Percentiles rank a stretch among this genome's conserved stretches.
Conservation (phyloP, 2,888 invertebrate species). For the Himalopsyche japonica region DNA sequence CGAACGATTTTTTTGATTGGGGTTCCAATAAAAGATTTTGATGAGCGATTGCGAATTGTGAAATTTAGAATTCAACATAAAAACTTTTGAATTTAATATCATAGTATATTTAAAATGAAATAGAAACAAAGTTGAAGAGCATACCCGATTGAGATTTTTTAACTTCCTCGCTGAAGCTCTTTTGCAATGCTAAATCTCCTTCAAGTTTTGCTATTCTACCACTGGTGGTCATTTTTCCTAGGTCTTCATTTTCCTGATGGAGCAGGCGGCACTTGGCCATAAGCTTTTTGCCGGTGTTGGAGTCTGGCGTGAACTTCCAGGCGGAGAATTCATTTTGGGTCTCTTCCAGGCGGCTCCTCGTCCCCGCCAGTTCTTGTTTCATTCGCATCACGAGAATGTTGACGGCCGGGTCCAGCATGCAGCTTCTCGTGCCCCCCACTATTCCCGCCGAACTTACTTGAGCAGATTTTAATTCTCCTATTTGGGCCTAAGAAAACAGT, state of each 20-base stretch:
- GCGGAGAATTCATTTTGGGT: conserved; percentile 97
- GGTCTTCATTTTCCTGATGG: conserved; percentile 96
- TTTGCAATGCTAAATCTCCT: conserved; percentile 92
- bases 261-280: conserved; percentile 96
- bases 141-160: conserved; percentile 93
- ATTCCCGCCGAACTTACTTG: conserved; percentile 79
- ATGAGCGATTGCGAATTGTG: too few species aligned
- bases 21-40: too few species aligned
- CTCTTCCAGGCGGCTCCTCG: conserved; percentile 90
- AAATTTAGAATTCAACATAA: too few species aligned
- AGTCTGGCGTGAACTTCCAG: conserved; percentile 99
- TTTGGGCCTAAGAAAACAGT: conserved; percentile 72
- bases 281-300: conserved; percentile 94
- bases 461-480: conserved; percentile 88
- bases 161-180: conserved; percentile 94
- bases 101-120: too few species aligned
- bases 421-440: conserved; percentile 70
- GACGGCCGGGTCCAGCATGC: conserved; percentile 90
- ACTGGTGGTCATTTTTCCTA: conserved; percentile 93
- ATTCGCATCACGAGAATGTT: conserved; percentile 91
- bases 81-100: too few species aligned
- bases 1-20: too few species aligned
- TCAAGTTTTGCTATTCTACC: conserved; percentile 94
- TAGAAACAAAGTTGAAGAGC: background rate
- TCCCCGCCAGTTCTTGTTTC: conserved; percentile 85